Percentiles rank a stretch among this genome's conserved stretches.
These are phyloP conservation scores for Mimas tiliae DNA, from an alignment of 2,888 invertebrate species.

Conservation along the genomic window DNA sequence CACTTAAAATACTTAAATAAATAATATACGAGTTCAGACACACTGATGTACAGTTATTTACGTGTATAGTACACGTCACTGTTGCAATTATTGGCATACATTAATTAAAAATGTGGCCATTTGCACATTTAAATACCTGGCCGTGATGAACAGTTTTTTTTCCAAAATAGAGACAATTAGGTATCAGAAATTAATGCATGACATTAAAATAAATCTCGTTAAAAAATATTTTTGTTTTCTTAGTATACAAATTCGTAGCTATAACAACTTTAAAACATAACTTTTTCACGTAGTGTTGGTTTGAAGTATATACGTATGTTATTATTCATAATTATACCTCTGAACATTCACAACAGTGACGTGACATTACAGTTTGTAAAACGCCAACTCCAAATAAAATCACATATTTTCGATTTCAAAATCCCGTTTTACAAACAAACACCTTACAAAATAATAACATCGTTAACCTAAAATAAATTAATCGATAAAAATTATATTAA, in stretches of 20 bases:
- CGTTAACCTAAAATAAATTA: slow-evolving; percentile 77
- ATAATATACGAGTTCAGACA: slow-evolving; percentile 53
- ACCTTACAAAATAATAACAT: slow-evolving; percentile 66
- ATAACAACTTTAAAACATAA: no score
- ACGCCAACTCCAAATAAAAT: slow-evolving; percentile 54
- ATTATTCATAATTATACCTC: no score
- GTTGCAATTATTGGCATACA: slow-evolving; percentile 19
- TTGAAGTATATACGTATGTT: no score
- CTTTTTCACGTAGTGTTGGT: no score
- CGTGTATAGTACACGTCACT: slow-evolving; percentile 48
- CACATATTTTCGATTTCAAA: slow-evolving; percentile 52
- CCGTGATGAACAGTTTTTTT: no score
- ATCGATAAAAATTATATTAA: slow-evolving; percentile 59
- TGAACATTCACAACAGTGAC: slow-evolving; percentile 42
- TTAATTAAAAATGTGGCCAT: no score
- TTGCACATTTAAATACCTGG: no score
- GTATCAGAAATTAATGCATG: no score
- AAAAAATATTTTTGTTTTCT: no score
- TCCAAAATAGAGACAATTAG: no score
- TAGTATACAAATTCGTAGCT: no score
- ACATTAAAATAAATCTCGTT: no score
- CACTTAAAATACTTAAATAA: slow-evolving; percentile 55
- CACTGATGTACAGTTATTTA: slow-evolving; percentile 50
- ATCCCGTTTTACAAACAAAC: slow-evolving; percentile 66
- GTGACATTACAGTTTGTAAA: slow-evolving; percentile 49